Base-by-base conservation (phyloP, 2,888 invertebrate genomes). In the Nomada ruficornis region DNA sequence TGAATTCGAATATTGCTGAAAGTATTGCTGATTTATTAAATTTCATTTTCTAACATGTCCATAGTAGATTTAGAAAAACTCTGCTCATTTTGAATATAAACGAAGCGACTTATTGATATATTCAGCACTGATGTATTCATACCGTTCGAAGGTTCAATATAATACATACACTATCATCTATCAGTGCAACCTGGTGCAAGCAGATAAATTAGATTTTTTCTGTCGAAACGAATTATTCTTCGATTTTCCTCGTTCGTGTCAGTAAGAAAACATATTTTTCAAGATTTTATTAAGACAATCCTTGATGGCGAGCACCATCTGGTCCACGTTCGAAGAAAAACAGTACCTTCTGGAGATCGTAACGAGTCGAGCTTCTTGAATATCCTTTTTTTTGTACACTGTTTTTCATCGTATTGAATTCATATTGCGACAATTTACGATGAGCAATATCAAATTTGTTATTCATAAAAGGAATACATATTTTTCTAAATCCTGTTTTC, bases 281-380 rank as follows among this genome's bases (percentile, higher is more conserved):
- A 36, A 26, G 42, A 63, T 80, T 80, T 80, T 80, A 80, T 79
- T 67, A 67, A 72, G 29, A 68, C 62, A 57, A 2, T 23, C 9
- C 42, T n/a, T 11, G 42, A 50, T 44, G 50, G 57, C 10, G 76
- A 54, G 52, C 57, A 79, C 80, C 80, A 70, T 78, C 64, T 78
- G 80, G 62, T 57, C 44, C 47, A 52, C 18, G 29, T 55, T 55
- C 62, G 9, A 47, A n/a, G 67, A 42, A 80, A 79, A 80, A 80
- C 67, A 80, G 55, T 55, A 52, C 59, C 26, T 65, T 62, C 47
- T 10, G 36, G 26, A 55, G 52, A 70, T 47, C 42, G 59, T 23
- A 55, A 23, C 57, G 10, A 47, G 70, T 54, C 18, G 47, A 52
- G 52, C 11, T 63, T 54, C 54, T 13, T 5, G 20, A 26, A 23